phyloP scores from a whole-genome alignment of 2,888 invertebrate genomes.

The Idaea dimidiata region DNA sequence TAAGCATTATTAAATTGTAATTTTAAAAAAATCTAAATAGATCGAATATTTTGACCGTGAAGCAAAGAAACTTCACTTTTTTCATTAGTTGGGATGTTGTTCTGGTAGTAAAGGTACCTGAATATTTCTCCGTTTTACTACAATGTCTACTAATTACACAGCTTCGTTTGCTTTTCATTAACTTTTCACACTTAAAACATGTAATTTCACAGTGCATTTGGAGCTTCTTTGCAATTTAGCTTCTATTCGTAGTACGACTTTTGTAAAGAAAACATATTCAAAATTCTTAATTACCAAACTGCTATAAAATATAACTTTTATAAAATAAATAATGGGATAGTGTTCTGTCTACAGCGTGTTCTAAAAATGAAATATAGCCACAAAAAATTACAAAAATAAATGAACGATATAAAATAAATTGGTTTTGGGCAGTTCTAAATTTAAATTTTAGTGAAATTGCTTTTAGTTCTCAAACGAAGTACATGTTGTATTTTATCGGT shows the following conservation, averaged over 20 bases:
- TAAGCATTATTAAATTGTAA: too few relatives aligned
- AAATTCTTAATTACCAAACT: not conserved
- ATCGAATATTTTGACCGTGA: too few relatives aligned
- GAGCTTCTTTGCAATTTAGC: not conserved
- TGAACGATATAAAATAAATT: slow-evolving; percentile 1
- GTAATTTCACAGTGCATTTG: not conserved
- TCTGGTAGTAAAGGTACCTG: not conserved
- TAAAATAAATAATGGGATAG: not conserved
- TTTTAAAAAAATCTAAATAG: too few relatives aligned
- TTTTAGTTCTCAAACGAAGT: not conserved
- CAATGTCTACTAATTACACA: not conserved
- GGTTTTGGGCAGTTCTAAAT: slow-evolving; percentile 1
- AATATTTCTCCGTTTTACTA: not conserved
- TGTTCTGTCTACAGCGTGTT: not conserved
- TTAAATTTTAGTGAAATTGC: not conserved
- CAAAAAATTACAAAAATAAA: not conserved
- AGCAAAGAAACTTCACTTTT: too few relatives aligned
- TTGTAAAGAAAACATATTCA: not conserved
- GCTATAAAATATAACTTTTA: not conserved
- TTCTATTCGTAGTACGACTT: not conserved
- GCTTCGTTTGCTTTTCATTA: not conserved
- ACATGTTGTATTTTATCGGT: too few relatives aligned
- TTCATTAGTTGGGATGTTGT: too few relatives aligned
- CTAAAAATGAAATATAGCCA: not conserved
- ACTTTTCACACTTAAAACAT: not conserved